Evolutionary conservation across 2,113 vertebrate genomes (phyloP), one percentile per base, ranked within the genome.

Genomic region (Phyllostomus hastatus): DNA sequence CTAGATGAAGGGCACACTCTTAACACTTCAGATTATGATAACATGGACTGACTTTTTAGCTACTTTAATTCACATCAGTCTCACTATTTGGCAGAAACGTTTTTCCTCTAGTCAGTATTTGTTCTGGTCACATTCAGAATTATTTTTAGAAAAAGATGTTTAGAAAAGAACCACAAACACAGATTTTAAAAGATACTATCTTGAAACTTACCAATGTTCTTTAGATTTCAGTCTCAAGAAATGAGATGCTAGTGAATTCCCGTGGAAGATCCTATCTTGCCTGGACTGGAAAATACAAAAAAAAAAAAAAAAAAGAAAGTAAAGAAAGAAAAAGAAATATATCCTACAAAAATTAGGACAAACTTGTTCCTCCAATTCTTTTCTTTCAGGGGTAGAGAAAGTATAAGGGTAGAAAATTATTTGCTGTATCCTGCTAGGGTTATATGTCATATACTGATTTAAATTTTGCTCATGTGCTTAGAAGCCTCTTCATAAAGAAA

Each of bases 111-210:
- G 22, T 73, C 52, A 43, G 7, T 28, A 5, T 90, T 95, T 94
- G 80, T 66, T 88, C 72, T 66, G 75, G 84, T 91, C 90, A 92
- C 26, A 12, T 12, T 73, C 72, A 92, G 66, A 82, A 88, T 88
- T 94, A 88, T 79, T 95, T 95, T 97, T 95, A 95, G 88, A 38
- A 94, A 90, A 91, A 92, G 52, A 9, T 95, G 72, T 92, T 95
- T 97, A 57, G 93, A 87, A 89, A 54, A 57, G 85, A 91, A 54
- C 2, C 28, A 79, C 22, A 61, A 46, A 31, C 10, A 38, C 48
- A 92, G 31, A 90, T 88, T 84, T 90, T 67, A 35, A 81, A 95
- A 91, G 54, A 52, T 43, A 46, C 35, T 76, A 67, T 79, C 35
- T 94, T 59, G 38, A 97, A 90, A 82, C 17, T 69, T 95, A 26